A percentile compares a stretch with the other conserved stretches of the same genome.
Conservation (phyloP, 2,113 vertebrate genomes). For the Enhydra lutris region DNA sequence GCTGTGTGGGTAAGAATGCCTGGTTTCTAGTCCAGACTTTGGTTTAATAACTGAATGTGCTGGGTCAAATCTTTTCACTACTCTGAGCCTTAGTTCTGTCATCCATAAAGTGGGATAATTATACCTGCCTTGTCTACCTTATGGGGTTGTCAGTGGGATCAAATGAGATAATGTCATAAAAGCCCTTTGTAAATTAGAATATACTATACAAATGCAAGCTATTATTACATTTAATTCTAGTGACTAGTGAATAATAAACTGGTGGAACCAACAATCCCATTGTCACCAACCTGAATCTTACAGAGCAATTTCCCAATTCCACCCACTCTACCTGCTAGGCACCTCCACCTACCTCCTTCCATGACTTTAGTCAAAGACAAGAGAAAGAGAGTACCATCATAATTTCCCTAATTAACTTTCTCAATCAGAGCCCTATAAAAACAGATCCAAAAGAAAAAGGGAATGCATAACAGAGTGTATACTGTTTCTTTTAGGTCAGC, state of each 20-base stretch:
- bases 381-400: not conserved
- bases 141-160: slow-evolving; percentile 64
- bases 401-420: slow-evolving; percentile 49
- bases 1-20: not conserved
- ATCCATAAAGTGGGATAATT: slow-evolving; percentile 69
- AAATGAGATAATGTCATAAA: slow-evolving; percentile 72
- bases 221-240: slow-evolving; percentile 69
- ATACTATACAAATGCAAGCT: slow-evolving; percentile 64
- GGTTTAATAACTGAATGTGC: slow-evolving; percentile 13
- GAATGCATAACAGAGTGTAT: not conserved
- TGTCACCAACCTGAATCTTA: slow-evolving; percentile 57
- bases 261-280: slow-evolving; percentile 58
- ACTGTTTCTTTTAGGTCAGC: not conserved
- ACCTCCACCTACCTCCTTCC: slow-evolving; percentile 37
- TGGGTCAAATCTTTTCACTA: slow-evolving; percentile 23
- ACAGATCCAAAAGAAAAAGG: not conserved
- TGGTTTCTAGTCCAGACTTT: not conserved
- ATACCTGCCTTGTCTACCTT: slow-evolving; percentile 58
- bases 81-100: slow-evolving; percentile 56
- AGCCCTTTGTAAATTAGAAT: slow-evolving; percentile 68
- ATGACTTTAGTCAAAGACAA: slow-evolving; percentile 17
- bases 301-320: slow-evolving; percentile 61
- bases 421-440: slow-evolving; percentile 16
- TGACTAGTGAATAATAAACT: slow-evolving; percentile 63
- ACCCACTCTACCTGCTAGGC: slow-evolving; percentile 63